Evolutionary conservation across 1,140 invertebrate genomes (phyloP), one percentile per base, ranked within the genome.

Genomic region (Parasteatoda tepidariorum): DNA sequence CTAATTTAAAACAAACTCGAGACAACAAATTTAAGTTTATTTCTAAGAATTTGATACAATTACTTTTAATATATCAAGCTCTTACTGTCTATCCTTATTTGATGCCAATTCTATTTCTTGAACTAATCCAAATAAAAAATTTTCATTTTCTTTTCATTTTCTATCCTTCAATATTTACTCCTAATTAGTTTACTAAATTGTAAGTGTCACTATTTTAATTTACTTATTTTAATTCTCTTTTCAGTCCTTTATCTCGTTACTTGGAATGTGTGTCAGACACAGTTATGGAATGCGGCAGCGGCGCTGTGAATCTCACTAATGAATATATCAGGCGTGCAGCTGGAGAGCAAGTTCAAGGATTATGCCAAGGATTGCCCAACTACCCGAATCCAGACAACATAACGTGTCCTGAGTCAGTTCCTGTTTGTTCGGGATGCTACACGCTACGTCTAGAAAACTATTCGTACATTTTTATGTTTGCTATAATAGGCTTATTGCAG

Each of bases 291-390:
- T 71, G 68, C 13, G 38, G 38, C 1, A 41, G 30, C 11, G 68
- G 11, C 1, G 68, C 68, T 11, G 68, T 24, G 11, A 71, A 71
- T 33, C 55, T 71, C 9, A 71, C 68, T 4, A 6, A 3, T 4
- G 68, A 71, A 31, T 71, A 71, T n/a, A 71, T 71, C 24, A 2
- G 24, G 0, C 68, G 68, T 3, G 38, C 68, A 4, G 6, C 68
- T 13, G 68, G 68, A 4, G 68, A 71, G 13, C 38, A 71, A 31
- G 5, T 30, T 18, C 7, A 71, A 55, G 38, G 38, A 11, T 22
- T 71, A 33, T 71, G 68, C 68, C 68, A 71, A 26, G 55, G 28
- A 18, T 26, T 71, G 68, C 68, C 68, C 28, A n/a, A n/a, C 6
- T 71, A 71, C 41, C 68, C 68, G 2, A 9, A 30, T 7, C 15